Evolutionary conservation across 2,888 invertebrate species (phyloP).

Genomic region (Globia sparganii): DNA sequence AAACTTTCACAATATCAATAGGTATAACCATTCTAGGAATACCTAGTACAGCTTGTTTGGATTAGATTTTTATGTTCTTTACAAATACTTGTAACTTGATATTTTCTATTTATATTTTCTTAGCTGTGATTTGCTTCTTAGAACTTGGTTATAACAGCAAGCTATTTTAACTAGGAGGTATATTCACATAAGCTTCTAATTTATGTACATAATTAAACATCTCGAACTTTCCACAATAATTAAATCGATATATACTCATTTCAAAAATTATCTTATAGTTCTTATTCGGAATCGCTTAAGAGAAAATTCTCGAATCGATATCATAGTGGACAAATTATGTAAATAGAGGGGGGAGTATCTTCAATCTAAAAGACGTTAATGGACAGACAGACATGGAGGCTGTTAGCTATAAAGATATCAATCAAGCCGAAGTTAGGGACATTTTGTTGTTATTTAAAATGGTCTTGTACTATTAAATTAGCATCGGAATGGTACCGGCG

Average conservation of each 20-base stretch:
- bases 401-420: constrained; percentile 86
- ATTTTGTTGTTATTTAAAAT: constrained; percentile 74
- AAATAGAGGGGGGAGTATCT: constrained; percentile 59
- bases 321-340: constrained; percentile 53
- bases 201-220: constrained; percentile 28
- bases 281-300: constrained; percentile 39
- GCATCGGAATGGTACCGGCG: constrained; percentile 82
- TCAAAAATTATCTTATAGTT: constrained; percentile 36
- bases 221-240: constrained; percentile 39
- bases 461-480: constrained; percentile 81
- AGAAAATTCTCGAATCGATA: constrained; percentile 41
- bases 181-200: constrained; percentile 9
- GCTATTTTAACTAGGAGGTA: background rate
- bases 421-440: constrained; percentile 75
- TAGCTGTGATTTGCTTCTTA: background rate
- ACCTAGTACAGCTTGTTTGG: background rate
- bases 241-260: constrained; percentile 28
- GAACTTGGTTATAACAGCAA: background rate
- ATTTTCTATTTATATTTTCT: background rate
- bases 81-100: background rate
- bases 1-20: constrained; percentile 2
- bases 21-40: background rate
- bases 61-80: background rate
- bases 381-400: constrained; percentile 63
- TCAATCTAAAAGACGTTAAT: constrained; percentile 64